These are phyloP conservation scores for Bombus pascuorum DNA, from an alignment of 1,140 invertebrate genomes.

Conservation along the genomic window DNA sequence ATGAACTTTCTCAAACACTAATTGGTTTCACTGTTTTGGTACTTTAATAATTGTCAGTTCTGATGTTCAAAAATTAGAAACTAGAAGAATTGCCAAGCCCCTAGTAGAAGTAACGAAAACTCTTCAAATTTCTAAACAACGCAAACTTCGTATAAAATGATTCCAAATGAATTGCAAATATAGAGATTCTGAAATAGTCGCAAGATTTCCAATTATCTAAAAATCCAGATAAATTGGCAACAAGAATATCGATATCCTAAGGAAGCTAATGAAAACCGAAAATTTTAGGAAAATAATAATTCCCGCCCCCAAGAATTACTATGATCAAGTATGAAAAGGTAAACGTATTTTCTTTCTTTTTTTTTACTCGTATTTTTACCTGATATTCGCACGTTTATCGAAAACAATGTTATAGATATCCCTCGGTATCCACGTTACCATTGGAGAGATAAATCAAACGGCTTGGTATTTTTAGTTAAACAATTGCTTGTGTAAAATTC, in stretches of 20 bases:
- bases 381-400: not conserved
- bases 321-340: not conserved
- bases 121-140: not conserved
- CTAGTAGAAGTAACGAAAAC: too few species aligned
- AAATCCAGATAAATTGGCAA: not conserved
- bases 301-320: not conserved
- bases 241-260: too few species aligned
- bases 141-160: not conserved
- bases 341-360: not conserved
- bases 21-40: too few species aligned
- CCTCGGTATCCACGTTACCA: not conserved
- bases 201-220: not conserved
- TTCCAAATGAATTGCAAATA: not conserved
- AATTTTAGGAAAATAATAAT: too few species aligned
- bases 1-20: too few species aligned
- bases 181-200: too few species aligned
- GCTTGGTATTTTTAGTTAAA: not conserved
- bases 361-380: not conserved
- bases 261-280: too few species aligned
- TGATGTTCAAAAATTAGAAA: too few species aligned
- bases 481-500: not conserved
- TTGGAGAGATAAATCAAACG: not conserved
- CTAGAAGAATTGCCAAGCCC: too few species aligned
- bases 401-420: not conserved
- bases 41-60: too few species aligned